Evolutionary conservation across 2,113 vertebrate genomes (phyloP), one percentile per base, ranked within the genome.

Genomic region (Amphiprion percula): DNA sequence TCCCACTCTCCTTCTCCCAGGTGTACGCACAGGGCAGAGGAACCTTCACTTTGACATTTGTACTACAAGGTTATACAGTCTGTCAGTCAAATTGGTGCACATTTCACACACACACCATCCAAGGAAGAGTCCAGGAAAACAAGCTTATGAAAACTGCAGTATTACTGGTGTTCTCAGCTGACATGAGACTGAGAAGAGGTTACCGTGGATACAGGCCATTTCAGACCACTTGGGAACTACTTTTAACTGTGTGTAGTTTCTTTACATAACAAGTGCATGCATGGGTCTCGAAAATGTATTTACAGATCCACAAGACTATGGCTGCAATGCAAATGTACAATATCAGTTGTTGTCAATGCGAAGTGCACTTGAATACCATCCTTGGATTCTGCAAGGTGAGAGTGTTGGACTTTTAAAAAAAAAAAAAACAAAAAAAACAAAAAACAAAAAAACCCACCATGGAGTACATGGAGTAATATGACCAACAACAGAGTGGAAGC

Each of bases 21-120:
- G 79, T 62, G 67, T 60, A 80, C 65, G 79, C 23, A 72, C 76
- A 73, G 39, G 59, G 58, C 68, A 41, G 65, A 68, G 41, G 59
- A 19, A 62, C 62, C 77, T 73, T 77, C 17, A 65, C 60, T 78
- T 77, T 87, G 84, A 87, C 77, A 87, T 80, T 60, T 61, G 62
- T 41, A 65, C 41, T 17, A 58, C 70, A 84, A 82, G 77, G 77
- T 82, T 68, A 59, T 50, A 62, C 46, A 14, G 47, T 14, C 63
- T 79, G 85, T 78, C 80, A 86, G 64, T 85, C 79, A 77, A 53
- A 62, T 54, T 15, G 9, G 16, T 60, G 59, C 44, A 46, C 21
- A 69, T 17, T 66, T 54, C 54, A 75, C 19, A 56, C 16, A 39
- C 55, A 62, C 19, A n/a, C 23, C 8, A 60, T 74, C 69, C 21